Evolutionary conservation across 2,113 vertebrate genomes (phyloP), one percentile per base, ranked within the genome.

Genomic region (Pollachius pollachius): DNA sequence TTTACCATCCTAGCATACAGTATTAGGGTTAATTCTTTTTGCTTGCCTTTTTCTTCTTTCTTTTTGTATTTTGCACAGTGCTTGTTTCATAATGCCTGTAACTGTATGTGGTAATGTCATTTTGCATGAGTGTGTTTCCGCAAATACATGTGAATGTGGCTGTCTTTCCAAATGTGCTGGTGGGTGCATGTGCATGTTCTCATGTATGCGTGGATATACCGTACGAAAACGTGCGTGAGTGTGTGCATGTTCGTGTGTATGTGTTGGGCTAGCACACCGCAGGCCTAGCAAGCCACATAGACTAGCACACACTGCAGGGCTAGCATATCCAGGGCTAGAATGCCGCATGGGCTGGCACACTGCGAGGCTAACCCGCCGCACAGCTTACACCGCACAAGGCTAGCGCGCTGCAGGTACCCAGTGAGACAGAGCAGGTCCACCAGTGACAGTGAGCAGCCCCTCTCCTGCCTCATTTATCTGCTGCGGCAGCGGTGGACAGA

Each of bases 401-500:
- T 90, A 82, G 87, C 83, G 80, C 84, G 86, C 83, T 80, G 79
- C 86, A 90, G 89, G 89, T 83, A 80, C 62, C n/a, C 78, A 59
- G 74, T 89, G 87, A 90, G 85, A 91, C 89, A 89, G 90, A 86
- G 84, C 89, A 87, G 89, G 82, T 90, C 69, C 69, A 80, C 81
- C 76, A 75, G 89, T 84, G 92, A 92, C 63, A 72, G 86, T 89
- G 83, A 11, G 71, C 92, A 86, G 89, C 73, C 88, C 86, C 82
- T 84, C 79, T 88, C 79, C 83, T 72, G 89, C 89, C 91, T 90
- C 89, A 64, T 93, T 92, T 93, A 89, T 93, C 89, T 83, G 56
- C 86, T 73, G 85, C 90, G 87, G 90, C 84, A 87, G 90, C 84
- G 87, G 92, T 67, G 88, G 89, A 91, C 70, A 81, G 79, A 88